Conservation (phyloP, 2,888 invertebrate genomes). For the Cinara cedri region DNA sequence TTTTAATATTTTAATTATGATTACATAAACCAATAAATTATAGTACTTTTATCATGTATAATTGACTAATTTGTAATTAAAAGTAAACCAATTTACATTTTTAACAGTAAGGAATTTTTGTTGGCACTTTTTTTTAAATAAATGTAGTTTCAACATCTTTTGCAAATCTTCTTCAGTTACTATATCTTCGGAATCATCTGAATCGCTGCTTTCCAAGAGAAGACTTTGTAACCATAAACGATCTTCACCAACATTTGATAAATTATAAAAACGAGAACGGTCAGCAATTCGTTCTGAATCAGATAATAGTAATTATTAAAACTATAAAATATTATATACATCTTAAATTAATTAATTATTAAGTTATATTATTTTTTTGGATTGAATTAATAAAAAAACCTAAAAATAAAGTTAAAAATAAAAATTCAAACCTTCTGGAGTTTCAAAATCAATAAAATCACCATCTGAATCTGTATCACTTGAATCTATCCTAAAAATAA, state of each 20-base stretch:
- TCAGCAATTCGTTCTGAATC: slow-evolving; percentile 71
- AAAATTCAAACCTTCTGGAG: slow-evolving; percentile 60
- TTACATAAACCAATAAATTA: no score
- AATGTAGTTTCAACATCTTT: slow-evolving; percentile 76
- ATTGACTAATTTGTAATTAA: slow-evolving; percentile 23
- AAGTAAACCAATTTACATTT: slow-evolving; percentile 67
- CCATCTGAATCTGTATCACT: slow-evolving; percentile 64
- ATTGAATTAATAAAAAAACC: no score
- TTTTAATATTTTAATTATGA: no score
- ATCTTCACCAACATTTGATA: slow-evolving; percentile 79
- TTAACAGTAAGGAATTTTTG: slow-evolving; percentile 78
- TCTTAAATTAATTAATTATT: slow-evolving; percentile 32
- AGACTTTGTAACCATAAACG: slow-evolving; percentile 86
- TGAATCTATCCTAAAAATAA: slow-evolving; percentile 41
- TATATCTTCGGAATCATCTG: slow-evolving; percentile 71
- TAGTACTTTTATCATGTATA: no score
- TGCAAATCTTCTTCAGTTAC: slow-evolving; percentile 75
- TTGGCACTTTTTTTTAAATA: slow-evolving; percentile 75
- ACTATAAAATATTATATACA: slow-evolving; percentile 61
- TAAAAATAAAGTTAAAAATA: slow-evolving; percentile 2
- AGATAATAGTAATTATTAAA: slow-evolving; percentile 35
- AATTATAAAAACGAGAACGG: slow-evolving; percentile 79
- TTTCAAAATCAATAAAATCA: slow-evolving; percentile 67
- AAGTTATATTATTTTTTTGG: no score
- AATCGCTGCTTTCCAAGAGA: slow-evolving; percentile 74